Conservation (phyloP, 2,113 vertebrate genomes). For the Talpa occidentalis region DNA sequence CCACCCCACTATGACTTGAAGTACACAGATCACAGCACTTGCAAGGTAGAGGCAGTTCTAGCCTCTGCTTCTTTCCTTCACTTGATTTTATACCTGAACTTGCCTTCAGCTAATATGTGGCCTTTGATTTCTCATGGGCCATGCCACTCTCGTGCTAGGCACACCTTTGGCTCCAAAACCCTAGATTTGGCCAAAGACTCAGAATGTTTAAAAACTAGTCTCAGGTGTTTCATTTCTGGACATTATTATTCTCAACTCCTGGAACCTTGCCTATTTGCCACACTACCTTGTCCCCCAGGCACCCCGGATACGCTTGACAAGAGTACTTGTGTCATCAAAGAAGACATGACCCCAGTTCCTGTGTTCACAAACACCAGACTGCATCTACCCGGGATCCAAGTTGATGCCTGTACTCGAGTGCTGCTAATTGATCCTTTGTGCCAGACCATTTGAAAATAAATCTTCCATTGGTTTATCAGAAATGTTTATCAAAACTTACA, state of each 20-base stretch:
- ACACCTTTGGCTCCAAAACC: background rate
- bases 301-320: background rate
- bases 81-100: background rate
- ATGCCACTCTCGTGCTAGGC: rapidly evolving
- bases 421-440: background rate
- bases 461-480: background rate
- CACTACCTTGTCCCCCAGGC: background rate
- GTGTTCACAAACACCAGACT: background rate
- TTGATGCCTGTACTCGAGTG: background rate
- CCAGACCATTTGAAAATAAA: background rate
- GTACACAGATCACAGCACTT: background rate
- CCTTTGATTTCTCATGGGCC: background rate
- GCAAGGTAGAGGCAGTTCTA: background rate
- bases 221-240: background rate
- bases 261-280: background rate
- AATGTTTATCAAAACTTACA: background rate
- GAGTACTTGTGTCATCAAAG: background rate
- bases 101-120: background rate
- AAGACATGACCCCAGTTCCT: background rate
- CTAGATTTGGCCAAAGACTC: background rate
- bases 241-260: background rate
- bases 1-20: background rate
- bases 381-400: background rate
- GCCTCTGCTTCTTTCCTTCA: background rate
- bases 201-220: background rate